These are phyloP conservation scores for Tridacna gigas DNA, from an alignment of 2,888 invertebrate genomes.

Conservation along the genomic window DNA sequence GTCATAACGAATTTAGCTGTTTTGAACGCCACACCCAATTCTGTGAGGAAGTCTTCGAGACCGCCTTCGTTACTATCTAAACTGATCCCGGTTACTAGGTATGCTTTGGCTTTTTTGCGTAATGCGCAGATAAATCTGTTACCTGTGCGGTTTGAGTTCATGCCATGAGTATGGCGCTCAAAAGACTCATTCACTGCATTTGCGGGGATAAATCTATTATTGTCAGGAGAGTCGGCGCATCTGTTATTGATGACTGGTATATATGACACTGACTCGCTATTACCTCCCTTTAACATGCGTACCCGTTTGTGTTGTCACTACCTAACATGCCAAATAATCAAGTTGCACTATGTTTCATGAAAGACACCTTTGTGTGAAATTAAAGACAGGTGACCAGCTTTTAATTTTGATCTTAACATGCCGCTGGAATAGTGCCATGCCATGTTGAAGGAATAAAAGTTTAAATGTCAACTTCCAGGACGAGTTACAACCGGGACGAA, in stretches of 20 bases:
- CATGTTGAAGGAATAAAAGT: too few relatives aligned
- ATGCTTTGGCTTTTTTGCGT: slow-evolving; percentile 8
- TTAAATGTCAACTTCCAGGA: too few relatives aligned
- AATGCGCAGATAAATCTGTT: slow-evolving; percentile 3
- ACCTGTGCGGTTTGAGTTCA: too few relatives aligned
- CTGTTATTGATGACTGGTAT: background rate
- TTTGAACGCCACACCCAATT: slow-evolving; percentile 3
- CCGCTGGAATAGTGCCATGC: too few relatives aligned
- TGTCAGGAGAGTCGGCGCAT: background rate
- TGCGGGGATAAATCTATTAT: background rate
- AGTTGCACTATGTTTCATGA: too few relatives aligned
- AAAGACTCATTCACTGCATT: background rate
- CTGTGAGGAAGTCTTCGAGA: slow-evolving; percentile 11
- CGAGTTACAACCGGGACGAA: too few relatives aligned
- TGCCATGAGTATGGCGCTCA: background rate
- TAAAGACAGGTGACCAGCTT: too few relatives aligned
- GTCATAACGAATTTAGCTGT: slow-evolving; percentile 12
- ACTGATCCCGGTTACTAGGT: slow-evolving; percentile 1
- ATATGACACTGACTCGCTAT: background rate
- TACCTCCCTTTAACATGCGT: background rate
- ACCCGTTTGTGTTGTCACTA: too few relatives aligned
- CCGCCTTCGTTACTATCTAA: background rate
- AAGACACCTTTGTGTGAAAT: too few relatives aligned
- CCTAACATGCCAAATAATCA: too few relatives aligned
- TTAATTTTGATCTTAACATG: too few relatives aligned